A percentile compares a stretch with the other conserved stretches of the same genome.
These are phyloP conservation scores for Oeneis ivallda DNA, from an alignment of 2,888 invertebrate species.

Conservation along the genomic window DNA sequence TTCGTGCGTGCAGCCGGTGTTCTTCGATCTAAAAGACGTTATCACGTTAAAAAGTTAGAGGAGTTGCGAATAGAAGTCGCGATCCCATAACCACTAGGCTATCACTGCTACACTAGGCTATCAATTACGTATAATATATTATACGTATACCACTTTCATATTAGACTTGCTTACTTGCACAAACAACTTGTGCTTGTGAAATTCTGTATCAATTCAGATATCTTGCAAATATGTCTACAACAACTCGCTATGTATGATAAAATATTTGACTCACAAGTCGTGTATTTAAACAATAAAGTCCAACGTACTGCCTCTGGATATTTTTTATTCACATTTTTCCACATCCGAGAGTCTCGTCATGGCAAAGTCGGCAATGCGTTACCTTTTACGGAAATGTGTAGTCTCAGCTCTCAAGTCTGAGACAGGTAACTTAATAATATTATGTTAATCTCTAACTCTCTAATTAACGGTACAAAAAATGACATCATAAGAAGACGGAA, in stretches of 20 bases:
- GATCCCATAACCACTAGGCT: no score
- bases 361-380: slow-evolving; percentile 41
- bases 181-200: slow-evolving; percentile 13
- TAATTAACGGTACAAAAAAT: neutral
- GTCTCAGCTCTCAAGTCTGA: slow-evolving; percentile 42
- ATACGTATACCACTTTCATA: slow-evolving; percentile 15
- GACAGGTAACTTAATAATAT: slow-evolving; percentile 40
- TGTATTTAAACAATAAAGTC: slow-evolving; percentile 35
- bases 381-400: slow-evolving; percentile 51
- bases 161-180: slow-evolving; percentile 7
- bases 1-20: no score
- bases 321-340: slow-evolving; percentile 46
- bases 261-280: slow-evolving; percentile 21
- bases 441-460: slow-evolving; percentile 51
- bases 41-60: no score
- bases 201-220: slow-evolving; percentile 14
- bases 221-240: slow-evolving; percentile 11
- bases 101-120: no score
- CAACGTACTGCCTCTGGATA: slow-evolving; percentile 30
- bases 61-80: no score
- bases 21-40: no score
- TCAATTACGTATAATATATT: no score
- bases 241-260: slow-evolving; percentile 26
- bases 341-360: slow-evolving; percentile 35
- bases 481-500: neutral